Conservation (phyloP, 2,797 vertebrate species). For the Loriculus beryllinus region DNA sequence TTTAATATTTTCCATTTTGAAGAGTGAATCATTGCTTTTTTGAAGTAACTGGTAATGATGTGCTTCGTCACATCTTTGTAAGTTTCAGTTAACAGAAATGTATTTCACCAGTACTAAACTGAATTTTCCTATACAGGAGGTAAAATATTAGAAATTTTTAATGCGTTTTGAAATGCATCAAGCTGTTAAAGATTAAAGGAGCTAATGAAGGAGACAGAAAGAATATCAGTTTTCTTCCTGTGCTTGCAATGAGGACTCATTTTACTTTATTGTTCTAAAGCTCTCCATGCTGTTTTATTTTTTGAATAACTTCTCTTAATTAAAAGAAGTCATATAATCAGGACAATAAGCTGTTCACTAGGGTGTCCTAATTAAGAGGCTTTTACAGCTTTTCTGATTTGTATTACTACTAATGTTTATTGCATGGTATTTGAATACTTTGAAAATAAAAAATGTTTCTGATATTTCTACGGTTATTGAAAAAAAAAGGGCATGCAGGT, state of each 20-base stretch:
- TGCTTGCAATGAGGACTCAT: neutral
- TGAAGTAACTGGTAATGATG: neutral
- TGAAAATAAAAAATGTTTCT: neutral
- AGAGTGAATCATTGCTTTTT: neutral
- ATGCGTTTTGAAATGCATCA: neutral
- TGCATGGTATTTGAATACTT: neutral
- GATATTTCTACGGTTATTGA: neutral
- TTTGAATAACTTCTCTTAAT: neutral
- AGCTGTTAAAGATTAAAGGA: neutral
- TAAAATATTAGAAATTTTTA: neutral
- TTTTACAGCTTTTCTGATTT: conserved; percentile 20
- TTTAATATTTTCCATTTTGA: neutral
- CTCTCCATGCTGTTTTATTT: neutral
- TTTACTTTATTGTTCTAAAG: neutral
- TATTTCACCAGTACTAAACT: neutral
- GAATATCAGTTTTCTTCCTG: neutral
- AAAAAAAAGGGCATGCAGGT: neutral
- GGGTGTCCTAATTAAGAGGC: conserved; percentile 12
- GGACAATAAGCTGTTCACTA: neutral
- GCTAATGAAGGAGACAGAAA: neutral
- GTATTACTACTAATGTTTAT: conserved; percentile 7
- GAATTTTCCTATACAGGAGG: neutral
- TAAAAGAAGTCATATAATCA: conserved; percentile 5
- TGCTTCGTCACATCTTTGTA: neutral
- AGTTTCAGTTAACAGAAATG: neutral